phyloP scores from a whole-genome alignment of 1,140 invertebrate genomes.

The Eupristina koningsbergeri region DNA sequence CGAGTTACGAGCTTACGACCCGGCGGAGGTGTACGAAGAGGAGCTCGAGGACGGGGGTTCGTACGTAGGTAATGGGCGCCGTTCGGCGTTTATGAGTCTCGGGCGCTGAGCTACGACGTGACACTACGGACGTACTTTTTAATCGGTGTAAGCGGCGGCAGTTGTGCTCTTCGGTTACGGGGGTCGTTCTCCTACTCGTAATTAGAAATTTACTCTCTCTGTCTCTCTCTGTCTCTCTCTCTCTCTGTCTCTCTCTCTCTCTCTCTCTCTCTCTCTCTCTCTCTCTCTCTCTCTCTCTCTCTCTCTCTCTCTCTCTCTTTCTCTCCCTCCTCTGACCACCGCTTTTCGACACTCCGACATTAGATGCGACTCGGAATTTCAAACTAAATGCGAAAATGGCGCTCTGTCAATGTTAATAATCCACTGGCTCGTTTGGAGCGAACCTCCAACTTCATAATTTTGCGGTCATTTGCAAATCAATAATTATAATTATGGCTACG shows the following conservation, averaged over 20 bases:
- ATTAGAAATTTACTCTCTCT: not conserved
- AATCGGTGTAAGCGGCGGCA: constrained; percentile 35
- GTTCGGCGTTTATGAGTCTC: constrained; percentile 20
- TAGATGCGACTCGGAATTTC: not conserved
- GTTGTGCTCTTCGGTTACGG: constrained; percentile 3
- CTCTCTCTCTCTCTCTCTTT: too few relatives aligned
- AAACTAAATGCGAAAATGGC: not conserved
- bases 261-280: too few relatives aligned
- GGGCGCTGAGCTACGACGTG: not conserved
- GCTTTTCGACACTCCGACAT: not conserved
- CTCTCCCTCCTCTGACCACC: not conserved
- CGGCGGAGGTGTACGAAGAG: too few relatives aligned
- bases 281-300: too few relatives aligned
- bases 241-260: too few relatives aligned
- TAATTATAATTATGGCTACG: not conserved
- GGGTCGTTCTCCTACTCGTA: not conserved
- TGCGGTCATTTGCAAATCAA: too few relatives aligned
- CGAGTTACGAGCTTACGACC: constrained; percentile 36
- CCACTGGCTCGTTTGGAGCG: too few relatives aligned
- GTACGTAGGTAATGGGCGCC: not conserved
- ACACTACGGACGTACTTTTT: constrained; percentile 32
- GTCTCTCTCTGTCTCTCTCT: not conserved
- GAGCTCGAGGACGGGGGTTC: too few relatives aligned
- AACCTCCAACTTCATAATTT: too few relatives aligned
- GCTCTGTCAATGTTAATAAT: too few relatives aligned